These are phyloP conservation scores for Notoglanidium macrostoma DNA, from an alignment of 2,797 vertebrate species.

Conservation along the genomic window DNA sequence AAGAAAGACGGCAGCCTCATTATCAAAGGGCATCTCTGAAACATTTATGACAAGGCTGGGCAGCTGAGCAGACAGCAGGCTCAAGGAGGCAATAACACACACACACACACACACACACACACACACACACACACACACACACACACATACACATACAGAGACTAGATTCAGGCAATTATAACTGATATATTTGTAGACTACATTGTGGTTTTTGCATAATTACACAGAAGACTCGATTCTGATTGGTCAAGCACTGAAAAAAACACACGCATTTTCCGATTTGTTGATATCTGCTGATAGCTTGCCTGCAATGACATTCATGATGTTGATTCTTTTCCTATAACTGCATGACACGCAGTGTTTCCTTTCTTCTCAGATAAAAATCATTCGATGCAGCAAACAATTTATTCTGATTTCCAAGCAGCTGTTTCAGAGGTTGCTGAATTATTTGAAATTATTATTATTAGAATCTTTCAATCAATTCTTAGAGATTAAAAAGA, in stretches of 20 bases:
- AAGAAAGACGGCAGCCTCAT: constrained; percentile 57
- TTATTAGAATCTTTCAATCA: neutral
- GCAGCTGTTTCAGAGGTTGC: neutral
- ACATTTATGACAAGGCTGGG: constrained; percentile 62
- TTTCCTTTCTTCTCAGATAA: neutral
- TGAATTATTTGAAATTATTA: neutral
- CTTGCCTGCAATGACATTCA: too few species aligned
- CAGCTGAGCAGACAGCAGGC: constrained; percentile 54
- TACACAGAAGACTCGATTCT: neutral
- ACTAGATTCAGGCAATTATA: neutral
- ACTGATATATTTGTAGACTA: neutral
- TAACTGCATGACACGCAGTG: neutral
- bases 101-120: constrained; percentile 51
- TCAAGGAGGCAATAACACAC: constrained; percentile 48
- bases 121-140: constrained; percentile 40
- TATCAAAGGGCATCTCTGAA: constrained; percentile 66
- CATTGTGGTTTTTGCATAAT: neutral
- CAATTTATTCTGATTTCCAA: too few species aligned
- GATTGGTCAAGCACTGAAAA: neutral
- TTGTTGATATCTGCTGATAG: too few species aligned
- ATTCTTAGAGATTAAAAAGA: neutral
- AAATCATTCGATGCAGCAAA: neutral
- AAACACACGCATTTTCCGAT: too few species aligned
- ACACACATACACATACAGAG: constrained; percentile 29
- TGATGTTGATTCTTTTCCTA: neutral